Conservation (phyloP, 2,888 invertebrate species). For the Venusia cambrica region DNA sequence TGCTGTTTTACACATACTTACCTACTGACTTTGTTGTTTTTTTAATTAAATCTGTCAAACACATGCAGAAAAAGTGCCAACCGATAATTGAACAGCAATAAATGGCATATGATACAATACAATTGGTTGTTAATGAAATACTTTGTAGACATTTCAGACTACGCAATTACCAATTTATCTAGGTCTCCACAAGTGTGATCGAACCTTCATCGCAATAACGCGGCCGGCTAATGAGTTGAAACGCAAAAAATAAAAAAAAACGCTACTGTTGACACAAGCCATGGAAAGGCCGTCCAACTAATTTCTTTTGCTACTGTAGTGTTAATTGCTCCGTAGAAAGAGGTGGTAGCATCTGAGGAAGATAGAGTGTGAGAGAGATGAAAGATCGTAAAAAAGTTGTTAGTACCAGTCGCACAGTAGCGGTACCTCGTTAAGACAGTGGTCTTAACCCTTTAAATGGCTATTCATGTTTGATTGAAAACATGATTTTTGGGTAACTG, state of each 20-base stretch:
- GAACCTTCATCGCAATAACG: slow-evolving; percentile 23
- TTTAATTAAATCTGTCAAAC: no score
- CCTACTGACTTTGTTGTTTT: no score
- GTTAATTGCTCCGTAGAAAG: slow-evolving; percentile 62
- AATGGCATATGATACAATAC: no score
- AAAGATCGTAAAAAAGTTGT: slow-evolving; percentile 54
- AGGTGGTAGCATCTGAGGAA: slow-evolving; percentile 31
- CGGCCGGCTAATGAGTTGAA: slow-evolving; percentile 41
- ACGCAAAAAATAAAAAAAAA: slow-evolving; percentile 36
- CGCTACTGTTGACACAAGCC: slow-evolving; percentile 55
- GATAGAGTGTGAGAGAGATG: slow-evolving; percentile 35
- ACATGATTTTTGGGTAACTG: slow-evolving; percentile 47
- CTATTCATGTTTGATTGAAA: slow-evolving; percentile 52
- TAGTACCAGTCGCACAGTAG: slow-evolving; percentile 40
- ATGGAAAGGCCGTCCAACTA: slow-evolving; percentile 65
- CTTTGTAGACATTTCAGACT: no score
- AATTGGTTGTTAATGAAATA: no score
- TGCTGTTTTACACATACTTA: no score
- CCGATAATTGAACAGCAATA: no score
- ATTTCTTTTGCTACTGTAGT: slow-evolving; percentile 77
- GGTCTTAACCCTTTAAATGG: slow-evolving; percentile 68
- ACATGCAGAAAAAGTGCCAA: no score
- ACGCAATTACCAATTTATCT: not conserved
- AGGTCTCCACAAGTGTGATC: slow-evolving; percentile 2
- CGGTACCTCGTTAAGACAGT: slow-evolving; percentile 58